Conservation (phyloP, 1,140 invertebrate genomes). For the Homalodisca vitripennis region DNA sequence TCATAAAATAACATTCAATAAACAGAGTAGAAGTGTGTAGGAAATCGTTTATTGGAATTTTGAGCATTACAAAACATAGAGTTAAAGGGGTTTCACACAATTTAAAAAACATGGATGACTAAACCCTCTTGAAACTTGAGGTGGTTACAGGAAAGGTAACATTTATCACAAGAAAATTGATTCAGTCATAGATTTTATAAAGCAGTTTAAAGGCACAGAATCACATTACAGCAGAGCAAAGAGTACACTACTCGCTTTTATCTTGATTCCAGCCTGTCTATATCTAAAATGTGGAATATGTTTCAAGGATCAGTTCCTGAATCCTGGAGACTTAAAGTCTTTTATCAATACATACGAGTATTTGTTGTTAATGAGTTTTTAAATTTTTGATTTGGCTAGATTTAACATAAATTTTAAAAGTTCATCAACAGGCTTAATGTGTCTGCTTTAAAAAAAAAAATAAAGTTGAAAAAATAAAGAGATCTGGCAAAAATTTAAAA, state of each 20-base stretch:
- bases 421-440: constrained; percentile 38
- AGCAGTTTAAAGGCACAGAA: constrained; percentile 33
- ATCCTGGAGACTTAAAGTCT: constrained; percentile 29
- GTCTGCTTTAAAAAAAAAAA: constrained; percentile 30
- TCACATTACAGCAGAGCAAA: constrained; percentile 33
- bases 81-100: constrained; percentile 3
- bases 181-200: constrained; percentile 29
- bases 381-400: too few relatives aligned
- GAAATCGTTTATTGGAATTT: neutral
- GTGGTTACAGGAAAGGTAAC: neutral
- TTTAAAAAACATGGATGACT: neutral
- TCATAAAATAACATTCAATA: too few relatives aligned
- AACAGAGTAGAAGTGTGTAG: constrained; percentile 30
- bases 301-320: neutral
- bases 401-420: constrained; percentile 39
- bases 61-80: constrained; percentile 15
- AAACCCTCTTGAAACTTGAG: constrained; percentile 14
- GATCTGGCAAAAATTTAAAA: constrained; percentile 33
- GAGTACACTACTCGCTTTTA: constrained; percentile 27
- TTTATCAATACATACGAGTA: constrained; percentile 36
- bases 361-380: too few relatives aligned
- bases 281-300: constrained; percentile 30
- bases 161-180: constrained; percentile 14
- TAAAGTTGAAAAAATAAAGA: constrained; percentile 35
- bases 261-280: constrained; percentile 31